These are phyloP conservation scores for Melanotaenia parkinsoni DNA, from an alignment of 2,797 vertebrate species.

Conservation along the genomic window DNA sequence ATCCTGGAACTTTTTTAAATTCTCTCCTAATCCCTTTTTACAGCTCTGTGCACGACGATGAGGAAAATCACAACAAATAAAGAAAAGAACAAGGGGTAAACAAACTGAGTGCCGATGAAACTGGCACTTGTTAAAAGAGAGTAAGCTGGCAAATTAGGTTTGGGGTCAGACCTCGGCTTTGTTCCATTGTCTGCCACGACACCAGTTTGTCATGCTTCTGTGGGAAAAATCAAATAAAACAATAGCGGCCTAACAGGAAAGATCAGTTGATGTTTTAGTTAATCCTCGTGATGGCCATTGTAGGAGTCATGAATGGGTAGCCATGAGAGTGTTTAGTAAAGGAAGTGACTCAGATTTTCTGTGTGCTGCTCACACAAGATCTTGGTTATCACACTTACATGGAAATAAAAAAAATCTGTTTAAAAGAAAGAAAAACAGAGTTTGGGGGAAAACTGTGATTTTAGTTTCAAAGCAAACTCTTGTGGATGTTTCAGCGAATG, in stretches of 20 bases:
- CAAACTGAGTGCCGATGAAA: conserved; percentile 70
- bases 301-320: conserved; percentile 72
- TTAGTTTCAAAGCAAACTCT: not conserved
- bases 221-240: conserved; percentile 83
- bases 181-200: conserved; percentile 76
- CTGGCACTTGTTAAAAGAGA: conserved; percentile 66
- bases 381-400: conserved; percentile 43
- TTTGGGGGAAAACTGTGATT: conserved; percentile 12
- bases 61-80: conserved; percentile 71
- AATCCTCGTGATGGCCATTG: conserved; percentile 79
- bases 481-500: not conserved
- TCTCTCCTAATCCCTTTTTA: conserved; percentile 14
- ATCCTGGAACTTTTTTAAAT: not conserved
- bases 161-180: conserved; percentile 72
- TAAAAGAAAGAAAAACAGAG: conserved; percentile 1
- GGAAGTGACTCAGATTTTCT: conserved; percentile 65
- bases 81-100: conserved; percentile 65
- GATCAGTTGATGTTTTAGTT: conserved; percentile 75
- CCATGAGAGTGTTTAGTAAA: conserved; percentile 74
- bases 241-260: conserved; percentile 74
- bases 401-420: not conserved
- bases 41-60: conserved; percentile 21
- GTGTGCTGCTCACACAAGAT: conserved; percentile 43
- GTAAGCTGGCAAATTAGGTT: conserved; percentile 80
- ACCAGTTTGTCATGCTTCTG: conserved; percentile 72